Evolutionary conservation across 1,140 invertebrate species (phyloP).

Genomic region (Rhopalosiphum maidis): DNA sequence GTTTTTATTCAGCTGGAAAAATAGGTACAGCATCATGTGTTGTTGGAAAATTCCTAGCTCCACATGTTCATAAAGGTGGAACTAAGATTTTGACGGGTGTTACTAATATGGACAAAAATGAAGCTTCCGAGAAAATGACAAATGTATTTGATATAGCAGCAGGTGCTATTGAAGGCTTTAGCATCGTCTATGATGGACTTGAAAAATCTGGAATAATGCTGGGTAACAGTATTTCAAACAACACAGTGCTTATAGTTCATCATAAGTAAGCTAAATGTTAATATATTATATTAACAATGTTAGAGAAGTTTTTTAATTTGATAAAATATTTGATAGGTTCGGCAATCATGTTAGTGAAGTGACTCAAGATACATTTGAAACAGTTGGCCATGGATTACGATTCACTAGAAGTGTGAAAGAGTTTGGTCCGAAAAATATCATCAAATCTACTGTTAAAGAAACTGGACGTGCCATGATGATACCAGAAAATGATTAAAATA

Average conservation of each 20-base stretch:
- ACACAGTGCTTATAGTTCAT: conserved; percentile 74
- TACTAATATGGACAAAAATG: conserved; percentile 65
- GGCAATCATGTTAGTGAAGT: conserved; percentile 68
- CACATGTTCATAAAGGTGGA: conserved; percentile 72
- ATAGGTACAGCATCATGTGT: conserved; percentile 71
- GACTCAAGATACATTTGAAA: conserved; percentile 69
- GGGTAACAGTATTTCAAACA: conserved; percentile 70
- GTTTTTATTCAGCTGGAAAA: conserved; percentile 67
- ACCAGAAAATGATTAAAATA: conserved; percentile 39
- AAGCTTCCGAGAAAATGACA: conserved; percentile 69
- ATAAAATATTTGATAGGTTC: conserved; percentile 66
- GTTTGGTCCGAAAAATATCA: conserved; percentile 71
- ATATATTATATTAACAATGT: conserved; percentile 22
- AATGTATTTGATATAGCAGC: conserved; percentile 72
- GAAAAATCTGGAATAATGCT: conserved; percentile 72
- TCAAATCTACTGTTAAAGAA: conserved; percentile 71
- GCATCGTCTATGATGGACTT: conserved; percentile 72
- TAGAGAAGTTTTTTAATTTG: not conserved
- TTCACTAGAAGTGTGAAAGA: conserved; percentile 69
- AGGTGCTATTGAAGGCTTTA: conserved; percentile 73
- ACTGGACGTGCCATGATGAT: conserved; percentile 64
- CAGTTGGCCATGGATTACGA: conserved; percentile 71
- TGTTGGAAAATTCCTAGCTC: conserved; percentile 70
- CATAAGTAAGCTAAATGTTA: conserved; percentile 68
- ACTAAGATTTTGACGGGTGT: conserved; percentile 67